phyloP scores from a whole-genome alignment of 2,113 vertebrate species.

The Varanus salvator region DNA sequence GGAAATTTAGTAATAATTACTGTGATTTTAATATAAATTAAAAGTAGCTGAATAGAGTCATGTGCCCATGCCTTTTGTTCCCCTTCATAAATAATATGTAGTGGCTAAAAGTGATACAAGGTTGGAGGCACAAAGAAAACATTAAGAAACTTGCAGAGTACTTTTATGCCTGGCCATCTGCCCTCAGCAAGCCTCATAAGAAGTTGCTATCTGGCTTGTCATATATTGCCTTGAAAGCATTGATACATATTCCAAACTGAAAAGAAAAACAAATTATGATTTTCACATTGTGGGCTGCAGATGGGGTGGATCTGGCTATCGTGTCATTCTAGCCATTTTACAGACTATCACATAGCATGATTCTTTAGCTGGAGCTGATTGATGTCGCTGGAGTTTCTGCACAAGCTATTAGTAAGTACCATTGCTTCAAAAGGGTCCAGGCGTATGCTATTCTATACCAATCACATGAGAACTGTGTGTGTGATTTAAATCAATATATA shows the following conservation, averaged over 20 bases:
- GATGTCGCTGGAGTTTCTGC: not conserved
- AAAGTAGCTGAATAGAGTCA: no score
- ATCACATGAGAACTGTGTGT: not conserved
- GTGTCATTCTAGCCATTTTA: not conserved
- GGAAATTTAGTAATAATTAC: no score
- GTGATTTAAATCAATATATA: not conserved
- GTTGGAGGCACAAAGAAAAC: not conserved
- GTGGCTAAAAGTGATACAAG: not conserved
- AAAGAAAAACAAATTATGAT: not conserved
- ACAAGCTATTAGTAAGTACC: not conserved
- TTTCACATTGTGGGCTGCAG: not conserved
- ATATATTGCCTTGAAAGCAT: not conserved
- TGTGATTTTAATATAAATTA: no score
- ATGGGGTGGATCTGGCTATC: not conserved
- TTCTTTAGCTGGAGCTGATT: not conserved
- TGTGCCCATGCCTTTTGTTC: no score
- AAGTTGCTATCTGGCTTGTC: not conserved
- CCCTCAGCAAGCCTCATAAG: not conserved
- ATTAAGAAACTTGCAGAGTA: not conserved
- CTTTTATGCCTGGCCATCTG: not conserved
- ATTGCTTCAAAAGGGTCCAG: not conserved
- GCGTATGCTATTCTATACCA: not conserved
- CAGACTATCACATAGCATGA: no score
- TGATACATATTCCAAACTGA: not conserved
- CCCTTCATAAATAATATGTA: not conserved